Evolutionary conservation across 2,113 vertebrate species (phyloP).

Genomic region (Catharus fuscescens): DNA sequence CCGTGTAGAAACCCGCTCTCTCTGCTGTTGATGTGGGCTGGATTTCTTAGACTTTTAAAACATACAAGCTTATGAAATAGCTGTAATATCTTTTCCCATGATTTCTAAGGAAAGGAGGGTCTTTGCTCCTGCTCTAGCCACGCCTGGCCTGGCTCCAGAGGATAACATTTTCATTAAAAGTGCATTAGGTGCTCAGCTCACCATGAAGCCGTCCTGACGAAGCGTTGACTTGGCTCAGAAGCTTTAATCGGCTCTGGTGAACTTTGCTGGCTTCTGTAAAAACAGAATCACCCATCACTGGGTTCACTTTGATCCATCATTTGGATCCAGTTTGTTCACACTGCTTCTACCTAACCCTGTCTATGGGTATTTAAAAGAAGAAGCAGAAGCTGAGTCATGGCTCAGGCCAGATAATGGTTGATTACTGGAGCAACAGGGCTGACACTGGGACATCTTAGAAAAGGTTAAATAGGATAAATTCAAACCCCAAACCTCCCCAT

Average conservation of each 20-base stretch:
- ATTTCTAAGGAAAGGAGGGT: neutral
- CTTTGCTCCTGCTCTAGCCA: neutral
- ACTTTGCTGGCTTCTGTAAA: neutral
- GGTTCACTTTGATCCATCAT: neutral
- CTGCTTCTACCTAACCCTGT: neutral
- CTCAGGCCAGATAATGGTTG: neutral
- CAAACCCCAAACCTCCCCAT: neutral
- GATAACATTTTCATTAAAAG: slow-evolving; percentile 67
- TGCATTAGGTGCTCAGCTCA: slow-evolving; percentile 45
- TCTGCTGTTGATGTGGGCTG: slow-evolving; percentile 46
- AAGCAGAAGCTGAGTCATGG: neutral
- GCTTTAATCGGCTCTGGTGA: slow-evolving; percentile 20
- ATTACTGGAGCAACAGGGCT: neutral
- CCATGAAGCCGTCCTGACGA: neutral
- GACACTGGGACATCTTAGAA: neutral
- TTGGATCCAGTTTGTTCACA: neutral
- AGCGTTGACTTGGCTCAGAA: neutral
- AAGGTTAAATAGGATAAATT: neutral
- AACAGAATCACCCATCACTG: neutral
- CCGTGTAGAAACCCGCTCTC: neutral
- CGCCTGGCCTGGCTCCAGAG: slow-evolving; percentile 36
- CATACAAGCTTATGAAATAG: slow-evolving; percentile 44
- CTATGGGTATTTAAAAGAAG: neutral
- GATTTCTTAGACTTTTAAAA: slow-evolving; percentile 31
- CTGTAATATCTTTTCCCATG: slow-evolving; percentile 32